phyloP scores from a whole-genome alignment of 2,113 vertebrate genomes.

The Eira barbara region DNA sequence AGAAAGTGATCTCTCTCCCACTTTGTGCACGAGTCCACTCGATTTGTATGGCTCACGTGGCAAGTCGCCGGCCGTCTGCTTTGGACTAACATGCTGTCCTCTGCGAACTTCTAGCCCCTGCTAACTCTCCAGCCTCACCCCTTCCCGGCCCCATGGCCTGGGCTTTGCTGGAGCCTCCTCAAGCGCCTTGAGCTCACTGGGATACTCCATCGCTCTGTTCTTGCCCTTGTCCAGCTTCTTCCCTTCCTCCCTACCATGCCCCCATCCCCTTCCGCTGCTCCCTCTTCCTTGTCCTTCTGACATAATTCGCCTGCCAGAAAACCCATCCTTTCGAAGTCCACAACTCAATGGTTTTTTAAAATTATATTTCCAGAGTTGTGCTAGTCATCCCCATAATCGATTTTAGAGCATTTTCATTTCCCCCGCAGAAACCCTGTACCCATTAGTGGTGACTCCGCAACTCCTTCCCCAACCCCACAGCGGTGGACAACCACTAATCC shows the following conservation, averaged over 20 bases:
- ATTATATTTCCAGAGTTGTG: background rate
- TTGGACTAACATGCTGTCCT: background rate
- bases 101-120: background rate
- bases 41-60: background rate
- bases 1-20: background rate
- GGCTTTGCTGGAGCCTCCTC: background rate
- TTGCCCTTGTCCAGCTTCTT: background rate
- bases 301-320: background rate
- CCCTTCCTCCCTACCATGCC: background rate
- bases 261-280: background rate
- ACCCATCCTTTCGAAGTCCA: background rate
- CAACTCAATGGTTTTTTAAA: background rate
- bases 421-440: background rate
- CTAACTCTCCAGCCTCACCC: background rate
- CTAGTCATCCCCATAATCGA: background rate
- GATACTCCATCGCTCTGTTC: background rate
- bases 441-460: background rate
- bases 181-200: no score
- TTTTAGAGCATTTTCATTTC: background rate
- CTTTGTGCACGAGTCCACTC: background rate
- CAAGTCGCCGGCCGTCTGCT: background rate
- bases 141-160: rapidly evolving
- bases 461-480: background rate
- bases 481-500: background rate
- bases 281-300: background rate